Conservation (phyloP, 2,888 invertebrate species). For the Apotomis turbidana region DNA sequence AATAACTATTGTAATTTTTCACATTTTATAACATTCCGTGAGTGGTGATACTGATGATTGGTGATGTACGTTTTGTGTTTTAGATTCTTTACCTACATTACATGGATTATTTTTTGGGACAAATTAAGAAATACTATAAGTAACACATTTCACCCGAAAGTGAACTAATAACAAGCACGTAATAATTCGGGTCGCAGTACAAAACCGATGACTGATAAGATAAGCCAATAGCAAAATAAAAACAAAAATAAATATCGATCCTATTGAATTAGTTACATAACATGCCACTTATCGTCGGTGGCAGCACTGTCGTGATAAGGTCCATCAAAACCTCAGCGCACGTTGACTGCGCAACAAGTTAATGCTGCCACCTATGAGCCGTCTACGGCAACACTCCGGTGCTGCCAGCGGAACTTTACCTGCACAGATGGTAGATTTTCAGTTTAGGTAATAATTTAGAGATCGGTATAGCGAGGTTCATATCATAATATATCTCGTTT, state of each 20-base stretch:
- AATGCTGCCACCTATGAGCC: slow-evolving; percentile 46
- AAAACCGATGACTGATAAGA: slow-evolving; percentile 34
- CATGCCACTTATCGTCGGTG: slow-evolving; percentile 31
- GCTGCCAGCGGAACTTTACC: slow-evolving; percentile 14
- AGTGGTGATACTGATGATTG: no score
- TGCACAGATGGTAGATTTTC: slow-evolving; percentile 41
- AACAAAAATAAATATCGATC: slow-evolving; percentile 44
- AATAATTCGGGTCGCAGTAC: slow-evolving; percentile 3
- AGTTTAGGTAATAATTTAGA: slow-evolving; percentile 5
- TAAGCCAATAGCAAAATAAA: slow-evolving; percentile 23
- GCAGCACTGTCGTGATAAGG: slow-evolving; percentile 41
- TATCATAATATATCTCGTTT: no score
- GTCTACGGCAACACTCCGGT: slow-evolving; percentile 2
- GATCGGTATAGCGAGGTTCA: slow-evolving; percentile 1
- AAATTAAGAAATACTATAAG: slow-evolving; percentile 5
- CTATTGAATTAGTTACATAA: slow-evolving; percentile 41
- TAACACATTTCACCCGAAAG: background rate
- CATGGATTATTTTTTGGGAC: slow-evolving; percentile 3
- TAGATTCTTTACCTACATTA: background rate
- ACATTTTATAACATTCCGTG: no score
- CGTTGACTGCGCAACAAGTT: slow-evolving; percentile 44
- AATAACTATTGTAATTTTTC: no score
- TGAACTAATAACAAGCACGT: background rate
- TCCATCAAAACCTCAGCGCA: slow-evolving; percentile 37
- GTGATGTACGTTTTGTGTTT: background rate